A percentile compares a stretch with the other conserved stretches of the same genome.
These are phyloP conservation scores for Porites lobata DNA, from an alignment of 92 coral and sea anemone genomes.

Conservation along the genomic window DNA sequence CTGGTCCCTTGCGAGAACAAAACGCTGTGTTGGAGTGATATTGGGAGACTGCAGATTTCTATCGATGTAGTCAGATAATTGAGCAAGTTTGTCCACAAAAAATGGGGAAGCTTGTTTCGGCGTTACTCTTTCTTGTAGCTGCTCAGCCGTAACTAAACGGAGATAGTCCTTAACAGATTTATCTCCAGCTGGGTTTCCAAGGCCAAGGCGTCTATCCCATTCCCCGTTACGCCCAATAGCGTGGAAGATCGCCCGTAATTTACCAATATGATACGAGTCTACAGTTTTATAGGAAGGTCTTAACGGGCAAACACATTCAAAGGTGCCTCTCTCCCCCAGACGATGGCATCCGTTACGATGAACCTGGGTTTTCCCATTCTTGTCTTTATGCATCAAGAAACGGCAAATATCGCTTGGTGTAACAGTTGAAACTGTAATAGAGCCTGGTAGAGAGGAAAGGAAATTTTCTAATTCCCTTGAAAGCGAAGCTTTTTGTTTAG, in stretches of 20 bases:
- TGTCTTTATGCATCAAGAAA: constrained; percentile 54
- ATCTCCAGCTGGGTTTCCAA: constrained; percentile 78
- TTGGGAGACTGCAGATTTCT: too few species aligned
- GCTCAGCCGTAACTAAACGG: background rate
- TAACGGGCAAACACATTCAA: constrained; percentile 41
- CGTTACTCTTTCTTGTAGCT: too few species aligned
- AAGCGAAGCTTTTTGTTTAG: constrained; percentile 55
- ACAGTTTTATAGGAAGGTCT: constrained; percentile 51
- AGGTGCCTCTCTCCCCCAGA: constrained; percentile 19
- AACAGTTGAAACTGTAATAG: constrained; percentile 7
- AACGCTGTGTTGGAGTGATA: too few species aligned
- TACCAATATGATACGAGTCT: constrained; percentile 59
- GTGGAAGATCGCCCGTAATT: constrained; percentile 58
- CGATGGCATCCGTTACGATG: constrained; percentile 44
- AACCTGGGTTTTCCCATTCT: constrained; percentile 64
- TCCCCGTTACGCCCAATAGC: constrained; percentile 60
- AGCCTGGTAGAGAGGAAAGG: constrained; percentile 32
- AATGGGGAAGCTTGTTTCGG: too few species aligned
- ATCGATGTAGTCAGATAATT: too few species aligned
- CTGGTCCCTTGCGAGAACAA: too few species aligned
- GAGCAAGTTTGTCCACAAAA: too few species aligned
- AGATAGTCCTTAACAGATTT: constrained; percentile 30
- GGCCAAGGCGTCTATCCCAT: constrained; percentile 52
- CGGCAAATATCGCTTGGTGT: constrained; percentile 15
- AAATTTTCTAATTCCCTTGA: constrained; percentile 29